Base-by-base conservation (phyloP, 2,888 invertebrate species). In the Tanytarsus gracilentus region DNA sequence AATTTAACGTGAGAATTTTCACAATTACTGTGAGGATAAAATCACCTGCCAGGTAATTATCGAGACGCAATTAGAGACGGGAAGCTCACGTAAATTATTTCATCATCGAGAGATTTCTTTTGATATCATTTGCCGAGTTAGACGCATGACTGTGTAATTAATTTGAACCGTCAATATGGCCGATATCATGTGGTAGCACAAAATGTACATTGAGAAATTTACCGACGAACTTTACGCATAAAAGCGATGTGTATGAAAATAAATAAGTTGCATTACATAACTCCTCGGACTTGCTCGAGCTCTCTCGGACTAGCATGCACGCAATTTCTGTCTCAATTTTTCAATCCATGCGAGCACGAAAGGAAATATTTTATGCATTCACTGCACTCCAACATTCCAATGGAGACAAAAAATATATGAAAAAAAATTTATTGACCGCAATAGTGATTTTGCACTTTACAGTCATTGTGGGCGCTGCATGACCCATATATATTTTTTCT, bases 391-490 rank as follows among this genome's bases (percentile, higher is more conserved):
- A 49, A 44, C 44, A 33, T 9, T 33, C 33, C 11, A 33, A 33
- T 11, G 23, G 11, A 23, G 18, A 18, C 8, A n/a, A n/a, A n/a
- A n/a, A n/a, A n/a, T n/a, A 56, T 36, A 56, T 26, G 18, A 56
- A 56, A 55, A 40, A 56, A 56, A 40, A 56, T 40, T 40, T 56
- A 56, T 36, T 56, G 56, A 56, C 56, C 56, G 56, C 56, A 44
- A 56, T 56, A 36, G 40, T 27, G 56, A 56, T 23, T 56, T 40
- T 56, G 56, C 44, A 56, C 44, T 56, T 56, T 44, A 4, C 33
- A 33, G 2, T 33, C 33, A 5, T 33, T 33, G 33, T 33, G 33
- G 33, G 33, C 33, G 33, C 33, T 33, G 33, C n/a, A 3, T 11
- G n/a, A 9, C n/a, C 33, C 9, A 11, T 33, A 3, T 33, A 5